phyloP scores from a whole-genome alignment of 1,140 invertebrate species.

The Hycleus cichorii region DNA sequence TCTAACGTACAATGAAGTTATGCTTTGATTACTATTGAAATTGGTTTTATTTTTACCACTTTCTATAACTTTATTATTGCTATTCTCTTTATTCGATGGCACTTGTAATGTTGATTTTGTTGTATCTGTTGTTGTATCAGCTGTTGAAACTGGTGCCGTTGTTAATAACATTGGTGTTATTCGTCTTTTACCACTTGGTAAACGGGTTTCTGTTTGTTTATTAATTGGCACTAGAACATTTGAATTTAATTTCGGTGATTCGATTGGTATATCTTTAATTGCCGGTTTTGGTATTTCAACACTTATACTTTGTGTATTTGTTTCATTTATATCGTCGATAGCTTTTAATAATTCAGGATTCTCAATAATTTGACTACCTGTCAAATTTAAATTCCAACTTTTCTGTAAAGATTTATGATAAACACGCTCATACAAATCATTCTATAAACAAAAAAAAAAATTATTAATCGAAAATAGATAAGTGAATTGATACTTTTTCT shows the following conservation, averaged over 20 bases:
- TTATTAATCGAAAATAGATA: neutral
- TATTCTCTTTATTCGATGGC: neutral
- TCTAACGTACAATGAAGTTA: too few relatives aligned
- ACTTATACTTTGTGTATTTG: constrained; percentile 3
- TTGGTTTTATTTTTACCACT: too few relatives aligned
- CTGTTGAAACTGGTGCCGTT: constrained; percentile 35
- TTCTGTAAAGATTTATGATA: constrained; percentile 72
- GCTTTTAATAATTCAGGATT: constrained; percentile 67
- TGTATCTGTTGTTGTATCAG: constrained; percentile 11
- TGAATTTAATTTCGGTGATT: constrained; percentile 30
- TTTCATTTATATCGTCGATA: constrained; percentile 42
- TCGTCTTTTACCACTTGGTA: constrained; percentile 84
- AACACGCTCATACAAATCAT: constrained; percentile 70
- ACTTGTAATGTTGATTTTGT: neutral
- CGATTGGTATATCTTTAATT: constrained; percentile 21
- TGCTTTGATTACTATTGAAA: too few relatives aligned
- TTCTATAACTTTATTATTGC: neutral
- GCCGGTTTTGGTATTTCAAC: constrained; percentile 19
- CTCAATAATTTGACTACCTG: constrained; percentile 66
- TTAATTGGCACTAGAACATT: constrained; percentile 64
- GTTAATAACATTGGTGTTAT: constrained; percentile 96
- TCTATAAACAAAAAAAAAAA: constrained; percentile 46
- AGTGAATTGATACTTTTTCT: constrained; percentile 52
- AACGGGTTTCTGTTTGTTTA: constrained; percentile 92
- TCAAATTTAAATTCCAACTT: constrained; percentile 44